Conservation (phyloP, 2,888 invertebrate genomes). For the Parthenolecanium corni region DNA sequence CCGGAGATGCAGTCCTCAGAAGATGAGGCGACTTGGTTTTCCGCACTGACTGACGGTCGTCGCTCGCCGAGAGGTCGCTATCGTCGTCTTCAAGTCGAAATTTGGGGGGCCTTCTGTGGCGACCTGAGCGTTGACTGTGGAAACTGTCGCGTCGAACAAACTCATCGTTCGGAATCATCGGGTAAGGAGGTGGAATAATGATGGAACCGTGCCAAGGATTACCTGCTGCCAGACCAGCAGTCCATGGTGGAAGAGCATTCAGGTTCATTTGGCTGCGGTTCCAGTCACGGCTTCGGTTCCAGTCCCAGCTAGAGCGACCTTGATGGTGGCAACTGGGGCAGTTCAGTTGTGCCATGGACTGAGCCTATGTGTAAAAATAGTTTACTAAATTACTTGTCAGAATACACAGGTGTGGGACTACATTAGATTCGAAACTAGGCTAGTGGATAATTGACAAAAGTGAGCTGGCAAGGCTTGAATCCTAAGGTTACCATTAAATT, state of each 20-base stretch:
- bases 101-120: not conserved
- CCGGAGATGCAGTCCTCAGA: slow-evolving; percentile 1
- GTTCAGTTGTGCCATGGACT: slow-evolving; percentile 57
- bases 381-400: too few relatives aligned
- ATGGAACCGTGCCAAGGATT: slow-evolving; percentile 32
- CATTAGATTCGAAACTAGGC: too few relatives aligned
- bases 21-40: not conserved
- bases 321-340: slow-evolving; percentile 45
- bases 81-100: not conserved
- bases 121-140: not conserved
- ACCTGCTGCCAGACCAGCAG: slow-evolving; percentile 38
- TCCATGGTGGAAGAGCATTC: slow-evolving; percentile 32
- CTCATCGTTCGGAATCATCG: slow-evolving; percentile 34
- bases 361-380: too few relatives aligned
- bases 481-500: too few relatives aligned
- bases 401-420: too few relatives aligned
- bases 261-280: slow-evolving; percentile 27
- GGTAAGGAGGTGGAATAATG: slow-evolving; percentile 32
- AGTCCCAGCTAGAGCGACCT: slow-evolving; percentile 32
- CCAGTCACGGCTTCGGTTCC: too few relatives aligned
- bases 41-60: not conserved
- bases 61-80: not conserved
- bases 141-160: slow-evolving; percentile 32
- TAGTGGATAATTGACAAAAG: too few relatives aligned
- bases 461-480: too few relatives aligned